Evolutionary conservation across 1,140 invertebrate species (phyloP).

Genomic region (Colletes gigas): DNA sequence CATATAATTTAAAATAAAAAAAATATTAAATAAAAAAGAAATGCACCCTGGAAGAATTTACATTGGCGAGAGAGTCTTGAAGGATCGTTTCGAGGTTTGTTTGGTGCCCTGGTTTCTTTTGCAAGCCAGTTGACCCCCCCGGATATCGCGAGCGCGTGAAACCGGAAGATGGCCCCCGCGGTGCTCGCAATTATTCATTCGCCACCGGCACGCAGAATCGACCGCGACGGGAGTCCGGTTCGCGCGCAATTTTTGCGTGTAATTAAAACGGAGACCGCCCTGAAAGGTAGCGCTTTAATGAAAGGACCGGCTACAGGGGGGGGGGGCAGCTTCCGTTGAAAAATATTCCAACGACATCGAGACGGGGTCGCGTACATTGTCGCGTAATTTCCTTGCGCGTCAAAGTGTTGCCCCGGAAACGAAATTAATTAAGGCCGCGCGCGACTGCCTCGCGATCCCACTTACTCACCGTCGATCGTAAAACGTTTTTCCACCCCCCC

Average conservation of each 20-base stretch:
- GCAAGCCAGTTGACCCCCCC: no score
- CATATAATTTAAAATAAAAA: no score
- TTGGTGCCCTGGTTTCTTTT: not conserved
- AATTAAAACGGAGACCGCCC: conserved; percentile 26
- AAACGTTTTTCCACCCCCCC: not conserved
- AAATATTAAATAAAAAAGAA: no score
- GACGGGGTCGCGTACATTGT: not conserved
- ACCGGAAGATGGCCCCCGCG: not conserved
- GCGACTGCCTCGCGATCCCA: not conserved
- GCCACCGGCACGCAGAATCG: conserved; percentile 4
- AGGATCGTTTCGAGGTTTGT: not conserved
- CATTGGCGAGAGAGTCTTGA: not conserved
- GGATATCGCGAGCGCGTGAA: not conserved
- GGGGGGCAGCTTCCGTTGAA: not conserved
- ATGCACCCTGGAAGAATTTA: no score
- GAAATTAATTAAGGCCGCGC: conserved; percentile 1
- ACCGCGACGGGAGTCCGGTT: not conserved
- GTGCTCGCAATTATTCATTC: conserved; percentile 15
- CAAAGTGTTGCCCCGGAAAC: not conserved
- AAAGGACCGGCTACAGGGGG: conserved; percentile 7
- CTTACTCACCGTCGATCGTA: not conserved
- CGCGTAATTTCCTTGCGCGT: not conserved
- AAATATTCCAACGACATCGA: conserved; percentile 13
- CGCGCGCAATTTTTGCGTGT: conserved; percentile 6
- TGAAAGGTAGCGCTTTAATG: conserved; percentile 14